These are phyloP conservation scores for Heliconius eleuchia DNA, from an alignment of 1,140 invertebrate genomes.

Conservation along the genomic window DNA sequence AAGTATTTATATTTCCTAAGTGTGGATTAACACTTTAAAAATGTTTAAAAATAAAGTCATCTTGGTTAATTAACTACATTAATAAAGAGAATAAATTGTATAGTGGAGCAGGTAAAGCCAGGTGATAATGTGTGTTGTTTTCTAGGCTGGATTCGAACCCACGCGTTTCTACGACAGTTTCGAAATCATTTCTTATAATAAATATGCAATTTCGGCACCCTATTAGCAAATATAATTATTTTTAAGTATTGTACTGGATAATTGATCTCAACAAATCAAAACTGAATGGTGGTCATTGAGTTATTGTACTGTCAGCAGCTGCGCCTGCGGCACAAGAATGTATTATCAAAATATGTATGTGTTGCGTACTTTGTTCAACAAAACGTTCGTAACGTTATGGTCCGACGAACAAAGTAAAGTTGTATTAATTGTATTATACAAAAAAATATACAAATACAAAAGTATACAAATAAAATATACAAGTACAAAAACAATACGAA, in stretches of 20 bases:
- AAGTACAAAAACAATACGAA: neutral
- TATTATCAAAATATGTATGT: neutral
- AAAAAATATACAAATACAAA: neutral
- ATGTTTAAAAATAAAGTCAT: neutral
- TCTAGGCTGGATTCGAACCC: too few relatives aligned
- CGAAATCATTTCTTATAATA: neutral
- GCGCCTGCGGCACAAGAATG: neutral
- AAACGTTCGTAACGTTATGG: neutral
- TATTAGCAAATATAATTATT: constrained; percentile 10
- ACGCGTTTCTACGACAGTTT: too few relatives aligned
- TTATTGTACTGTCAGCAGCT: constrained; percentile 5
- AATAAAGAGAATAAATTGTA: neutral
- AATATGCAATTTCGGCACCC: neutral
- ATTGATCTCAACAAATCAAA: neutral
- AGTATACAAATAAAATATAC: neutral
- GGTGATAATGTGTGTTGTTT: too few relatives aligned
- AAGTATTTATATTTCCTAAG: too few relatives aligned
- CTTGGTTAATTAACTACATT: neutral
- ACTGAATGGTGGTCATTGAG: constrained; percentile 1
- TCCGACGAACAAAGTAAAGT: neutral
- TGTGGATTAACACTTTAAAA: too few relatives aligned
- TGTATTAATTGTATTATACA: neutral
- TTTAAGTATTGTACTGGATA: neutral
- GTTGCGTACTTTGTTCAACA: neutral
- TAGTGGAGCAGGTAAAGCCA: too few relatives aligned